Percentiles rank a stretch among this genome's conserved stretches.
Evolutionary conservation across 2,888 invertebrate genomes (phyloP).

Genomic region (Drosophila peninsularis): DNA sequence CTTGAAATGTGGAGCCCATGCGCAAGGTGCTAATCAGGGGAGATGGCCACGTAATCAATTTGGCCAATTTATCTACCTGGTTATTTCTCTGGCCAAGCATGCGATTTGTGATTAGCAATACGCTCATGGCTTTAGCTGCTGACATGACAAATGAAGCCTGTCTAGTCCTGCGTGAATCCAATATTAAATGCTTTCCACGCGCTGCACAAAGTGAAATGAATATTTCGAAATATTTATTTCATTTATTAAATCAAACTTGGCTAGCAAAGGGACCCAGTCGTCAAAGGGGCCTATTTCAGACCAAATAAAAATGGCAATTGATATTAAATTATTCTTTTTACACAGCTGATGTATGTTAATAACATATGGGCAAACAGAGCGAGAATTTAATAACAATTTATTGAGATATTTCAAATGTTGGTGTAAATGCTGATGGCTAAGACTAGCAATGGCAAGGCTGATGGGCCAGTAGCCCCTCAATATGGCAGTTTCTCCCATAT

Average conservation of each 20-base stretch:
- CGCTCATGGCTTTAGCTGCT: slow-evolving; percentile 21
- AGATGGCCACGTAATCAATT: slow-evolving; percentile 62
- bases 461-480: too few species aligned
- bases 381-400: not conserved
- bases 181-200: not conserved
- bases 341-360: not conserved
- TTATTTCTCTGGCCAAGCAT: slow-evolving; percentile 48
- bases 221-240: not conserved
- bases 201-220: not conserved
- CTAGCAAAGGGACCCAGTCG: not conserved
- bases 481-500: too few species aligned
- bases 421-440: too few species aligned
- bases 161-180: not conserved
- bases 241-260: not conserved
- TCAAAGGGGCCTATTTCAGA: not conserved
- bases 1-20: slow-evolving; percentile 44
- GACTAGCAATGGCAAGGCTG: not conserved
- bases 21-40: slow-evolving; percentile 68
- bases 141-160: slow-evolving; percentile 10
- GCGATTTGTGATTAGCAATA: slow-evolving; percentile 47
- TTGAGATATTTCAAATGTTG: too few species aligned
- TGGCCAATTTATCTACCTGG: slow-evolving; percentile 50
- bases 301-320: not conserved
- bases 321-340: not conserved
- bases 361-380: too few species aligned